Evolutionary conservation across 1,140 invertebrate genomes (phyloP).

Genomic region (Gryon sp.): DNA sequence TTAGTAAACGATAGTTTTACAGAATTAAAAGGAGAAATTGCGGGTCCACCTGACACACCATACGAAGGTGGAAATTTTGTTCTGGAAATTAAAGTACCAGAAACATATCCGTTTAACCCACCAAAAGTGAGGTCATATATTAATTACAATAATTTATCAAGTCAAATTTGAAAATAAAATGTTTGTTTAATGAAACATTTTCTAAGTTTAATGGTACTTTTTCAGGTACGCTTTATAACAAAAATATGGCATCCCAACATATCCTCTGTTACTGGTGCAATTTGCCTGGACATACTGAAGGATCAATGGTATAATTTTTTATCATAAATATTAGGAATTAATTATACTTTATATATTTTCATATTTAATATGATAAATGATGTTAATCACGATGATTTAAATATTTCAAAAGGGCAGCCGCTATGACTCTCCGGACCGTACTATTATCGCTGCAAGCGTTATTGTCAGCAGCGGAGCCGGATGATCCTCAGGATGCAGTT

Average conservation of each 20-base stretch:
- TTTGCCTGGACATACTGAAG: slow-evolving; percentile 99
- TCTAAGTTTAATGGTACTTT: slow-evolving; percentile 52
- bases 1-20: slow-evolving; percentile 94
- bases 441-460: slow-evolving; percentile 95
- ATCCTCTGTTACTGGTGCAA: slow-evolving; percentile 98
- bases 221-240: slow-evolving; percentile 93
- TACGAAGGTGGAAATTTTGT: slow-evolving; percentile 97
- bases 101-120: slow-evolving; percentile 99
- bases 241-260: slow-evolving; percentile 99
- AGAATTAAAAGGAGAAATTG: slow-evolving; percentile 94
- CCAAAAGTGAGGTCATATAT: slow-evolving; percentile 87
- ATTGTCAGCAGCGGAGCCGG: slow-evolving; percentile 94
- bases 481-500: slow-evolving; percentile 98
- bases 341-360: too few species aligned
- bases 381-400: background rate
- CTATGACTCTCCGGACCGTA: slow-evolving; percentile 98
- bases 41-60: slow-evolving; percentile 96
- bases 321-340: too few species aligned
- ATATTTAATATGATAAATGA: too few species aligned
- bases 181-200: slow-evolving; percentile 8
- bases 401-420: slow-evolving; percentile 89
- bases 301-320: slow-evolving; percentile 91
- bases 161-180: too few species aligned
- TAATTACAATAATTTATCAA: too few species aligned
- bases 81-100: slow-evolving; percentile 98